Base-by-base conservation (phyloP, 2,888 invertebrate genomes). In the Ypsolopha sequella region DNA sequence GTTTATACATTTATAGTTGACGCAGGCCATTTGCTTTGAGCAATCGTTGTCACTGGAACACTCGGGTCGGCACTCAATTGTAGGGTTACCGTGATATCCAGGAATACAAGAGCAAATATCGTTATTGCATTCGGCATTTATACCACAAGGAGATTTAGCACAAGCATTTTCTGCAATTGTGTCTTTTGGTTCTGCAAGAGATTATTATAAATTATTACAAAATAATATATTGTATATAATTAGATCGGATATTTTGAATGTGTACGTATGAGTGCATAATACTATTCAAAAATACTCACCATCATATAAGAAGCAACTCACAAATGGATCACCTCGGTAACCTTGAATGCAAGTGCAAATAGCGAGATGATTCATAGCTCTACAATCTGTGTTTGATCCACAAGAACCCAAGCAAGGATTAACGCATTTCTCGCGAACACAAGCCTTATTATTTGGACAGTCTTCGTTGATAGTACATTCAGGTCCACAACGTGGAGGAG, bases 401-500 rank as follows among this genome's bases (percentile, higher is more conserved):
- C 92, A 92, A 11, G 90, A 89, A 56, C 92, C 91, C 34, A 90
- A 88, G 66, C 93, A 94, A 44, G 93, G 93, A 71, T 91, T 88
- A 24, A 82, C 81, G 71, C 95, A 95, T 77, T 93, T 93, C 60
- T 91, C 91, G 65, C 91, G 89, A 10, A 91, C 87, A 68, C 94
- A 95, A 43, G 93, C 91, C 68, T 89, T 89, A 62, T 92, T 89
- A 58, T 88, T 89, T 8, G 91, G 73, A 74, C 95, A 95, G 72
- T 95, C 94, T 57, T 92, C 90, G 68, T 93, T 92, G 36, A 92
- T 89, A 7, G 90, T 87, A 72, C 94, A 94, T 72, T 94, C 94
- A 6, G 94, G 93, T 60, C 92, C 84, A 73, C 95, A 95, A 50
- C 88, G 85, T 36, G 91, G 92, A 45, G 93, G 93, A 60, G 88